Percentiles rank a stretch among this genome's conserved stretches.
Conservation (phyloP, 2,888 invertebrate genomes). For the Pyrochroa serraticornis region DNA sequence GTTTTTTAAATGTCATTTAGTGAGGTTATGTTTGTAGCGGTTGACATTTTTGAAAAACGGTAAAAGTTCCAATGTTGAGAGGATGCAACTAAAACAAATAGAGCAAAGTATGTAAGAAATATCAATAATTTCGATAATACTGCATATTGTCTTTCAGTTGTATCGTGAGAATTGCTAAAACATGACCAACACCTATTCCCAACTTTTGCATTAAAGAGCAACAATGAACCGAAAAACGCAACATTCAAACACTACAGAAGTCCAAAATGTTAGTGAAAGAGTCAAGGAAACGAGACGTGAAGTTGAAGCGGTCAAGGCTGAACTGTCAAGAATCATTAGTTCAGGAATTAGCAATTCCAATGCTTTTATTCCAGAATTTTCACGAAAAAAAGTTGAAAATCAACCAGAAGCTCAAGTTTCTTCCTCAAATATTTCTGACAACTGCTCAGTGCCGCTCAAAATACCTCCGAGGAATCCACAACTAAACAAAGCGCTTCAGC, state of each 20-base stretch:
- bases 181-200: not conserved
- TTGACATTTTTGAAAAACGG: constrained; percentile 21
- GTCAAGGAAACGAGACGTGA: constrained; percentile 50
- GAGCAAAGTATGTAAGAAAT: not conserved
- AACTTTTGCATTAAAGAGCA: not conserved
- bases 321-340: constrained; percentile 50
- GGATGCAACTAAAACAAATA: too few species aligned
- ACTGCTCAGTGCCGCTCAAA: not conserved
- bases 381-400: not conserved
- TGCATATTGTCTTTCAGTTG: not conserved
- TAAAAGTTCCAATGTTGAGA: not conserved
- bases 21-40: constrained; percentile 25
- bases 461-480: not conserved
- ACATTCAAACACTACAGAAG: not conserved
- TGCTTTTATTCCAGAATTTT: not conserved
- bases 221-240: constrained; percentile 5
- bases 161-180: not conserved
- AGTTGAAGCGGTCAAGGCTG: constrained; percentile 51
- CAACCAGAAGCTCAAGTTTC: not conserved
- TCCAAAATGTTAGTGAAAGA: constrained; percentile 38
- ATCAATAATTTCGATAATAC: not conserved
- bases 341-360: constrained; percentile 33
- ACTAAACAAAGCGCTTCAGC: not conserved
- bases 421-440: not conserved
- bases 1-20: not conserved